These are phyloP conservation scores for Mythimna lalbum DNA, from an alignment of 2,888 invertebrate genomes.

Conservation along the genomic window DNA sequence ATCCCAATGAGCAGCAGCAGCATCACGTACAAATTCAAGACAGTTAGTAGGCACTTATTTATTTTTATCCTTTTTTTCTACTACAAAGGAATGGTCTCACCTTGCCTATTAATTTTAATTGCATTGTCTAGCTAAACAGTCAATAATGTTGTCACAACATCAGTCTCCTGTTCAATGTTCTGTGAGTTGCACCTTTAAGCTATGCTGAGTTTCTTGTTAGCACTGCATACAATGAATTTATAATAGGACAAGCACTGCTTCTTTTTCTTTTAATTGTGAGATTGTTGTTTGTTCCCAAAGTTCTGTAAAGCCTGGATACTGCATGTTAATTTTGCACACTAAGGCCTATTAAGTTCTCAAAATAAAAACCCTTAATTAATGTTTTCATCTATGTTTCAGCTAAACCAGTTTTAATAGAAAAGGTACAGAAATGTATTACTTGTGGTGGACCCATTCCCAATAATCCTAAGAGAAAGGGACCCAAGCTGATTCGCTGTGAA, in stretches of 20 bases:
- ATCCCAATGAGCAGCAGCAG: slow-evolving; percentile 82
- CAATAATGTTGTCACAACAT: not conserved
- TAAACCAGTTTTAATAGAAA: slow-evolving; percentile 89
- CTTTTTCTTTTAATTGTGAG: not conserved
- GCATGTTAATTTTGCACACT: slow-evolving; percentile 28
- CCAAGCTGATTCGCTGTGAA: slow-evolving; percentile 91
- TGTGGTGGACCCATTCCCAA: slow-evolving; percentile 90
- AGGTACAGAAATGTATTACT: slow-evolving; percentile 91
- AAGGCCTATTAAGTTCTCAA: not conserved
- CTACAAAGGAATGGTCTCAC: not conserved
- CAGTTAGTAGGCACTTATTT: slow-evolving; percentile 73
- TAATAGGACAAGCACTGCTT: not conserved
- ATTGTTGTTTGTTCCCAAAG: not conserved
- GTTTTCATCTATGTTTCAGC: slow-evolving; percentile 75
- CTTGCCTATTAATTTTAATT: not conserved
- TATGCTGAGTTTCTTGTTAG: not conserved
- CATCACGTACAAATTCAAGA: slow-evolving; percentile 87
- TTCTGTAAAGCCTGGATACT: slow-evolving; percentile 8
- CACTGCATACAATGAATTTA: not conserved
- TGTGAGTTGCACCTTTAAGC: not conserved
- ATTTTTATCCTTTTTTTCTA: not conserved
- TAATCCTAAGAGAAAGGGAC: slow-evolving; percentile 92
- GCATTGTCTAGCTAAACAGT: not conserved
- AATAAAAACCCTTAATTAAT: not conserved
- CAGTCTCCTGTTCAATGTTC: not conserved